phyloP scores from a whole-genome alignment of 2,113 vertebrate genomes.

The Pampusana beccarii region DNA sequence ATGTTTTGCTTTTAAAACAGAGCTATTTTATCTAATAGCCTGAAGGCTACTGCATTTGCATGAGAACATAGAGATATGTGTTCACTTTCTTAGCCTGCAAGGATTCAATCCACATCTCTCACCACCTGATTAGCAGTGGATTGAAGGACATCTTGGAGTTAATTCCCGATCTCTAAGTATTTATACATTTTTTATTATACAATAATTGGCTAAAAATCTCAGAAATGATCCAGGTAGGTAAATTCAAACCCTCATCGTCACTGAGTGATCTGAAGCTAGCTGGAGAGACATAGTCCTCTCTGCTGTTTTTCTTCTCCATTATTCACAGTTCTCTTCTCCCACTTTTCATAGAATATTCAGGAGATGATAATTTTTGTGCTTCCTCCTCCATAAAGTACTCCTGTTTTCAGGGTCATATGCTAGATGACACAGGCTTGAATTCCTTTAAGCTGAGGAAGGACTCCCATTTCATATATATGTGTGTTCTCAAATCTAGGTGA shows the following conservation, averaged over 20 bases:
- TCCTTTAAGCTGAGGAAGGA: neutral
- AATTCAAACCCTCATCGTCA: neutral
- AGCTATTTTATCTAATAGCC: neutral
- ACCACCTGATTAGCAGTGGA: neutral
- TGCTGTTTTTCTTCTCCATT: neutral
- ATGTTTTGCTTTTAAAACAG: neutral
- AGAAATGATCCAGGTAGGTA: neutral
- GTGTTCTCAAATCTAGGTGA: neutral
- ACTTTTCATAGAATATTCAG: neutral
- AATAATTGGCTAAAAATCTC: neutral
- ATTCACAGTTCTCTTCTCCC: neutral
- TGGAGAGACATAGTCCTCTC: neutral
- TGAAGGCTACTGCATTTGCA: neutral
- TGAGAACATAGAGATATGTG: neutral
- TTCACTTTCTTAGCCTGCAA: neutral
- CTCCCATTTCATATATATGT: neutral
- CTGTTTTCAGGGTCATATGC: neutral
- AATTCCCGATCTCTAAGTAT: neutral
- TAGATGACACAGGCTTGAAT: neutral
- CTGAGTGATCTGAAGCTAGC: neutral
- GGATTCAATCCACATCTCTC: neutral
- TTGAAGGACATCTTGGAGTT: neutral
- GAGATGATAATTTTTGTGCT: neutral
- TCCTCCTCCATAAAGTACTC: neutral
- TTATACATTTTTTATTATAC: neutral